These are phyloP conservation scores for Xenopus laevis DNA, from an alignment of 2,113 vertebrate species.

Conservation along the genomic window DNA sequence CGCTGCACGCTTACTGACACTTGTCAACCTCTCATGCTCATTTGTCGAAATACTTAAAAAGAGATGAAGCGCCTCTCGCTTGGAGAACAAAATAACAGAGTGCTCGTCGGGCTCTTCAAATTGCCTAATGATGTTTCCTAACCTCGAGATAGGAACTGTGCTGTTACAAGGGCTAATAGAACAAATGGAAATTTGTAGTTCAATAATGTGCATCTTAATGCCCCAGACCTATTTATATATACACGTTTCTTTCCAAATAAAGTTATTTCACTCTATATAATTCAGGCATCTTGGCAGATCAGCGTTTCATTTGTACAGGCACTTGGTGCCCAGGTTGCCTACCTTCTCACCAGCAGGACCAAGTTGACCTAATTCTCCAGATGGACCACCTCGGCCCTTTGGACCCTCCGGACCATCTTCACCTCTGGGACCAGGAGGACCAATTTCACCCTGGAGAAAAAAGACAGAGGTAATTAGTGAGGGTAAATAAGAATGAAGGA, in stretches of 20 bases:
- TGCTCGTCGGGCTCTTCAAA: neutral
- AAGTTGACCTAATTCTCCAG: slow-evolving; percentile 83
- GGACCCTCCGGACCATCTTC: slow-evolving; percentile 95
- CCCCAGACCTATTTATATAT: no score
- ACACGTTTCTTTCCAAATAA: no score
- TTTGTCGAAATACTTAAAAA: neutral
- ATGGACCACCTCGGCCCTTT: slow-evolving; percentile 87
- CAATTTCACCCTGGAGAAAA: slow-evolving; percentile 81
- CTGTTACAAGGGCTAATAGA: no score
- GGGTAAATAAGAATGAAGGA: no score
- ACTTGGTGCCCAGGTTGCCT: neutral
- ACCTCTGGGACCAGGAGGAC: slow-evolving; percentile 86
- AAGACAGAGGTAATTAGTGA: slow-evolving; percentile 5
- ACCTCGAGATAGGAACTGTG: neutral
- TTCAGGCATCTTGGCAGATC: no score
- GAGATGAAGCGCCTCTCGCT: neutral
- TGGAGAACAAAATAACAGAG: slow-evolving; percentile 2
- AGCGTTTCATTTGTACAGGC: no score
- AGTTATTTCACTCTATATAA: no score
- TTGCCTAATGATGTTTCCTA: neutral
- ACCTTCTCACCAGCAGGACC: slow-evolving; percentile 91
- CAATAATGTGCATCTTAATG: no score
- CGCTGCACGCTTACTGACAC: neutral
- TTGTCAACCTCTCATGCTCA: slow-evolving; percentile 9
- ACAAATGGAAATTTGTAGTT: no score